Evolutionary conservation across 2,113 vertebrate species (phyloP).

Genomic region (Gymnarchus niloticus): DNA sequence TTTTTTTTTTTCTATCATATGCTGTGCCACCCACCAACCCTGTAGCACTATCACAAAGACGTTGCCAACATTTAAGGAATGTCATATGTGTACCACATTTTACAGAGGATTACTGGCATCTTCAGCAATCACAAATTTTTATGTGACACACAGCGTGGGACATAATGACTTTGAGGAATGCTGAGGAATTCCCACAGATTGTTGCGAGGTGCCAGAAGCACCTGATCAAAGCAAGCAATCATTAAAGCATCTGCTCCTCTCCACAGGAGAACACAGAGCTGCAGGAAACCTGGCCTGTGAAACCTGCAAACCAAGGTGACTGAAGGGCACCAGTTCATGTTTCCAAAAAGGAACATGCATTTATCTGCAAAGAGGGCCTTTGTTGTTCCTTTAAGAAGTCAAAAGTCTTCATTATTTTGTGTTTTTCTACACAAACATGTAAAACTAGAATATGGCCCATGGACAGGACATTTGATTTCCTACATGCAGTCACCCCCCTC

Average conservation of each 20-base stretch:
- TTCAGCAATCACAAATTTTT: background rate
- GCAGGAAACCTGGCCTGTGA: background rate
- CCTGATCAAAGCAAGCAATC: background rate
- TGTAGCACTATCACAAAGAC: background rate
- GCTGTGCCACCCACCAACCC: background rate
- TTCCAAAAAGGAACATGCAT: background rate
- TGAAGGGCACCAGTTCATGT: background rate
- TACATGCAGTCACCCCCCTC: background rate
- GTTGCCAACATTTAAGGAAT: background rate
- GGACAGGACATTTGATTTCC: background rate
- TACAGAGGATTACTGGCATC: background rate
- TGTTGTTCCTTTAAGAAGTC: constrained; percentile 13
- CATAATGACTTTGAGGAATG: background rate
- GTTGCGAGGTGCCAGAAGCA: background rate
- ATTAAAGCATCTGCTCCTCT: constrained; percentile 9
- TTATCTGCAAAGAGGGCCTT: background rate
- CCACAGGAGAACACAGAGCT: background rate
- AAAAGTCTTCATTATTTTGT: background rate
- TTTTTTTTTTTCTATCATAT: background rate
- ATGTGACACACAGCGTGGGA: background rate
- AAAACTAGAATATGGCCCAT: background rate
- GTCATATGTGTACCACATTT: background rate
- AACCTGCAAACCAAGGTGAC: background rate
- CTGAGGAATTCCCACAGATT: background rate
- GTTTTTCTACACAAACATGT: background rate